Base-by-base conservation (phyloP, 1,140 invertebrate species). In the Sinella curviseta region DNA sequence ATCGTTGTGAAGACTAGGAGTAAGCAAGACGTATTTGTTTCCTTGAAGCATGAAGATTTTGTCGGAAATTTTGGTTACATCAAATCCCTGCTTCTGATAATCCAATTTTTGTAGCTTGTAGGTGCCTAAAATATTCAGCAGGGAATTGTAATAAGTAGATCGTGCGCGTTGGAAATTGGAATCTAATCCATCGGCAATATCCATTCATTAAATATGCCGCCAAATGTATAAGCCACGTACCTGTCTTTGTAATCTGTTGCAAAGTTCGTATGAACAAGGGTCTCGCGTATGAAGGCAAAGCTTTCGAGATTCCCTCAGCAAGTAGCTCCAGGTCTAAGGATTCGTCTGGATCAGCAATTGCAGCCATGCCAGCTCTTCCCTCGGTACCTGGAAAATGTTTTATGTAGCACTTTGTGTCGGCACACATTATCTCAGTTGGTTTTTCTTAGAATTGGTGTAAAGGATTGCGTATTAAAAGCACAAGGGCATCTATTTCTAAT, bases 281-380 rank as follows among this genome's bases (percentile, higher is more conserved):
- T 57, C 94, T 87, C 0, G 97, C 95, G 86, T 97, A 98, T 0
- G 90, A 85, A 0, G 96, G 95, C 75, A 98, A 87, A 17, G 91
- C 87, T 77, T 91, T 90, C 31, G 91, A 88, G 0, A 96, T 84
- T 26, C 90, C 90, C 57, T 89, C 86, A 0, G 90, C 88, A 2
- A 95, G 86, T 30, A 87, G 86, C 48, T 90, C 89, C 31, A 95
- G 87, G 85, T 96, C 91, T 0, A 97, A 84, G 0, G 89, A 88
- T 28, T 89, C 87, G 3, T 92, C 89, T 12, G 91, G 90, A 87
- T 97, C 95, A 16, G 94, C 93, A 73, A 99, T 94, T 24, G 95
- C 95, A 33, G 94, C 95, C 97, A 99, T 99, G n/a, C 97, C 97
- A 26, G 97, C 97, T 80, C 92, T 89, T 0, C 97, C 97, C 88